Conservation (phyloP, 2,888 invertebrate species). For the Drosophila demipolita region DNA sequence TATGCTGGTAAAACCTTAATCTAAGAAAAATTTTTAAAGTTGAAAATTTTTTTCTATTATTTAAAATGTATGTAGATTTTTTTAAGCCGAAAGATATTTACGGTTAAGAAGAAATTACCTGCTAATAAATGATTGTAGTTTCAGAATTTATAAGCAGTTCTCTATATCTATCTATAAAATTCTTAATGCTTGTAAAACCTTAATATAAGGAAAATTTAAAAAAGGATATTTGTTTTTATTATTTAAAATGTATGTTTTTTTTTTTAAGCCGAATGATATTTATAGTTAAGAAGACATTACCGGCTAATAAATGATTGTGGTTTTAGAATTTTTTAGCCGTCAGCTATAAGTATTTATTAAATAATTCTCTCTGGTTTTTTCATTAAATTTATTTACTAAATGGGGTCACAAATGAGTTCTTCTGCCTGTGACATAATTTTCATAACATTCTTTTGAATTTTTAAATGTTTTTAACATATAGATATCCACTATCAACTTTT, state of each 20-base stretch:
- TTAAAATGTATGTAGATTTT: not conserved
- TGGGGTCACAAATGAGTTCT: not conserved
- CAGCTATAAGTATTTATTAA: not conserved
- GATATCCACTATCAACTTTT: not conserved
- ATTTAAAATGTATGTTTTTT: not conserved
- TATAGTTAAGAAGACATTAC: not conserved
- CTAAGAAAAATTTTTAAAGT: not conserved
- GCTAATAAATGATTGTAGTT: no score
- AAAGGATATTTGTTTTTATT: not conserved
- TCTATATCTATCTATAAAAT: not conserved
- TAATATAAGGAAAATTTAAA: not conserved
- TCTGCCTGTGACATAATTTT: not conserved
- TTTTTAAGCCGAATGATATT: not conserved
- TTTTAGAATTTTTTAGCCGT: not conserved
- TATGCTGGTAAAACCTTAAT: not conserved
- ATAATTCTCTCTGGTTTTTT: not conserved
- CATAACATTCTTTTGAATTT: accelerated
- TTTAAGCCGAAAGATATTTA: not conserved
- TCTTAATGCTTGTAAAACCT: not conserved
- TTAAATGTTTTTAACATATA: not conserved
- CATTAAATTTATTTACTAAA: not conserved
- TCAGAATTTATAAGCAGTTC: not conserved
- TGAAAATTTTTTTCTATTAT: not conserved
- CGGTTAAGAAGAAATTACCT: no score
- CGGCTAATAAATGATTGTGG: no score